Evolutionary conservation across 2,113 vertebrate genomes (phyloP).

Genomic region (Lanius collurio): DNA sequence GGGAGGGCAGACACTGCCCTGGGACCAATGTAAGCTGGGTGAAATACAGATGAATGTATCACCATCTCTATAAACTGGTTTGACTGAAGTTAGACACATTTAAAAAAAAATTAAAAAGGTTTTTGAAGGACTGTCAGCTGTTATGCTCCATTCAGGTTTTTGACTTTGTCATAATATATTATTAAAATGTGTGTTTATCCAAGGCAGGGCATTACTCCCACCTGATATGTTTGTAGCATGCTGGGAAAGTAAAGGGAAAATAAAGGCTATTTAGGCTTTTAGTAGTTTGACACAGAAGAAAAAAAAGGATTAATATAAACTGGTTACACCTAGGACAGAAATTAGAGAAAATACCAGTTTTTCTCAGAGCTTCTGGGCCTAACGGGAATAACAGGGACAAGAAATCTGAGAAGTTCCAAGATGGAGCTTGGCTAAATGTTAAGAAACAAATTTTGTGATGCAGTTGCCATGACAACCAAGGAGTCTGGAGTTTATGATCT

Average conservation of each 20-base stretch:
- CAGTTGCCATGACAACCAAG: slow-evolving; percentile 35
- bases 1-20: neutral
- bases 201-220: neutral
- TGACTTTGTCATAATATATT: neutral
- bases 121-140: neutral
- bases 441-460: slow-evolving; percentile 35
- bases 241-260: neutral
- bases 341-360: neutral
- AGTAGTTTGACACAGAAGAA: neutral
- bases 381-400: neutral
- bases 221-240: neutral
- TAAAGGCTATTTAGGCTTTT: neutral
- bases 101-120: neutral
- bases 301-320: neutral
- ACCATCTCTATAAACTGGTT: neutral
- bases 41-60: neutral
- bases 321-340: neutral
- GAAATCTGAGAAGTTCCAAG: neutral
- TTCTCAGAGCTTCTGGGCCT: neutral
- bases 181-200: neutral
- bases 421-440: slow-evolving; percentile 14
- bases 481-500: slow-evolving; percentile 15
- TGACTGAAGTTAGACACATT: neutral
- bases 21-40: neutral
- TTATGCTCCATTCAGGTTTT: neutral